Evolutionary conservation across 2,888 invertebrate species (phyloP).

Genomic region (Meta bourneti): DNA sequence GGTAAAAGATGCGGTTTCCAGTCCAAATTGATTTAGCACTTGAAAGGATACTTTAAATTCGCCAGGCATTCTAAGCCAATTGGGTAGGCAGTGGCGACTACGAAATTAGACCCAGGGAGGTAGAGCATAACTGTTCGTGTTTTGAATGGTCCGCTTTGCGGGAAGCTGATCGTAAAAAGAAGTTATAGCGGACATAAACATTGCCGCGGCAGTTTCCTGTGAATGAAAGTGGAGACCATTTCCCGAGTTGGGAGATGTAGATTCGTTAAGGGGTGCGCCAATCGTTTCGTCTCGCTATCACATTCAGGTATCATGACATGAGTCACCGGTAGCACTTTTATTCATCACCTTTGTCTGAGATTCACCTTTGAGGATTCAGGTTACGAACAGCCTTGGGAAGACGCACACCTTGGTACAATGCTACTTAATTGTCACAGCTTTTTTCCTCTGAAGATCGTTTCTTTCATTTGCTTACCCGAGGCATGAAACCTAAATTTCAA

Average conservation of each 20-base stretch:
- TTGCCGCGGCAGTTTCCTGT: neutral
- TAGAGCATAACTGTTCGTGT: neutral
- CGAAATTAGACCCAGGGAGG: conserved; percentile 29
- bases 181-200: conserved; percentile 28
- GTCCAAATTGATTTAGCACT: neutral
- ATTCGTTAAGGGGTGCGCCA: conserved; percentile 10
- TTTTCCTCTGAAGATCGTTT: neutral
- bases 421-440: neutral
- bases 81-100: conserved; percentile 2
- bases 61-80: neutral
- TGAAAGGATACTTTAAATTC: neutral
- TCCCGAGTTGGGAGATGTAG: neutral
- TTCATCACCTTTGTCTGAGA: neutral
- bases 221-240: conserved; percentile 20
- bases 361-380: neutral
- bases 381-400: neutral
- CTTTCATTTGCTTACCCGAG: neutral
- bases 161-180: conserved; percentile 27
- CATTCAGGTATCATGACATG: neutral
- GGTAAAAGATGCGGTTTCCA: neutral
- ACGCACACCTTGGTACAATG: neutral
- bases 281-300: neutral
- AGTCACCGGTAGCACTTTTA: neutral
- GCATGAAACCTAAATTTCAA: neutral
- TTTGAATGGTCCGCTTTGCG: conserved; percentile 20